Evolutionary conservation across 2,113 vertebrate genomes (phyloP), one percentile per base, ranked within the genome.

Genomic region (Hypanus sabinus): DNA sequence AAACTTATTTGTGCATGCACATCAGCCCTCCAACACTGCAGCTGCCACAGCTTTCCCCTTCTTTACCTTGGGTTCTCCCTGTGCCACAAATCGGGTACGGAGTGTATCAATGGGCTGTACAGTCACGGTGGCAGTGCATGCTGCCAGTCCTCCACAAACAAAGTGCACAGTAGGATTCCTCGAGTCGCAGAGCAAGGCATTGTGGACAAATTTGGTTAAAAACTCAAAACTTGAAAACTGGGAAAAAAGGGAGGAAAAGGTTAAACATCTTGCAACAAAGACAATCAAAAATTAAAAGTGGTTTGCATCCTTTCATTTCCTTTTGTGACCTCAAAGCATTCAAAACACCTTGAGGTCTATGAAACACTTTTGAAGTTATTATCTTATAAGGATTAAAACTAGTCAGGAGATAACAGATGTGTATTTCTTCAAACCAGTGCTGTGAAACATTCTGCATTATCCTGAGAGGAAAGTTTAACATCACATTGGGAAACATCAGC

Each of bases 61-160:
- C 94, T 96, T 94, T 95, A 99, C 98, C 98, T 97, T 99, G 38
- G 99, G 98, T 95, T 99, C 98, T 0, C 98, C 99, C 96, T 99
- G 99, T 80, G 99, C 98, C 77, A 98, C 99, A 3, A 99, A 98
- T 95, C 99, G 98, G 18, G 99, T 99, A 38, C 99, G 97, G 30
- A 99, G 97, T 0, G 97, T 98, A 94, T 99, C 99, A 88, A 99
- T 96, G 0, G 99, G 99, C 65, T 99, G 99, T 55, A 98, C 98
- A 0, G 97, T 91, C 0, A 98, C 95, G 0, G 98, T 98, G 94
- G 98, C 98, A 0, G 95, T 94, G 94, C 98, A 98, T 71, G 98
- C 98, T 0, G 98, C 96, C 94, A 98, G 94, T 0, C 99, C 98
- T 0, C 99, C 99, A 0, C 98, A 99, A 55, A 98, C 0, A 0